Evolutionary conservation across 1,140 invertebrate genomes (phyloP).

Genomic region (Drosophila sproati): DNA sequence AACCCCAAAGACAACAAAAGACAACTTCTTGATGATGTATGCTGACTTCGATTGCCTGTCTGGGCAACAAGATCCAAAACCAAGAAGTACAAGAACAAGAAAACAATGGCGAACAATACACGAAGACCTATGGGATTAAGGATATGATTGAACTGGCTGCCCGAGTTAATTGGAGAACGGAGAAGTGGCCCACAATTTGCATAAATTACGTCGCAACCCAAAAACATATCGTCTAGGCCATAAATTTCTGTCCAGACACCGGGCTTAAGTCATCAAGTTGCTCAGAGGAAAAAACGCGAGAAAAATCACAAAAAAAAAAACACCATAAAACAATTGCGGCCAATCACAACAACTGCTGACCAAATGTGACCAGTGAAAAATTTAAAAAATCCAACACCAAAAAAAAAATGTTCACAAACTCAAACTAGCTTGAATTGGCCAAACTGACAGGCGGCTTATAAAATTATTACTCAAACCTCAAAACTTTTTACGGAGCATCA

Average conservation of each 20-base stretch:
- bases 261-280: conserved; percentile 73
- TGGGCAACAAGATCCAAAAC: not conserved
- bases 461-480: conserved; percentile 44
- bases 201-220: conserved; percentile 61
- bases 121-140: conserved; percentile 49
- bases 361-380: conserved; percentile 47
- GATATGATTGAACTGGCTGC: conserved; percentile 70
- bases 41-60: conserved; percentile 20
- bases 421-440: conserved; percentile 18
- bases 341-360: conserved; percentile 32
- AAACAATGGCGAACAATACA: conserved; percentile 27
- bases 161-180: conserved; percentile 65
- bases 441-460: conserved; percentile 37
- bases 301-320: conserved; percentile 20
- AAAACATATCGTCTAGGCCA: conserved; percentile 61
- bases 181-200: conserved; percentile 69
- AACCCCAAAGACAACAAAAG: conserved; percentile 67
- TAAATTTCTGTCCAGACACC: conserved; percentile 66
- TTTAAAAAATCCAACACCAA: not conserved
- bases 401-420: conserved; percentile 24
- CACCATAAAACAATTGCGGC: conserved; percentile 1
- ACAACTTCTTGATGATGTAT: conserved; percentile 36
- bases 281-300: not conserved
- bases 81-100: conserved; percentile 13
- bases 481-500: conserved; percentile 7